Conservation (phyloP, 1,140 invertebrate genomes). For the Drosophila biarmipes region DNA sequence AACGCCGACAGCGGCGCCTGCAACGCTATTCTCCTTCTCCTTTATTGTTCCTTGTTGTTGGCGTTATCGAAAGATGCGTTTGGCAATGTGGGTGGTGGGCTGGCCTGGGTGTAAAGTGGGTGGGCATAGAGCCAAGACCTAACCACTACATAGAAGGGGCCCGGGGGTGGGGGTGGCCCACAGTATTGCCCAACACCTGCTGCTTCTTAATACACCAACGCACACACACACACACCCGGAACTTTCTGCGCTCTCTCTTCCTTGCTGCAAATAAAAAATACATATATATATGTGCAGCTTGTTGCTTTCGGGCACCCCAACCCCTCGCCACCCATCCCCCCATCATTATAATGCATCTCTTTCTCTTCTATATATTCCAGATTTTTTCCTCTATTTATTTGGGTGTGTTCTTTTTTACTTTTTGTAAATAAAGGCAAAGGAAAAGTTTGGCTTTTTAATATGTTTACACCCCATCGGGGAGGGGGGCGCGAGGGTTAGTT, state of each 20-base stretch:
- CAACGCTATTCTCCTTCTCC: conserved; percentile 33
- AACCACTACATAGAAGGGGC: conserved; percentile 52
- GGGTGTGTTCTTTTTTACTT: conserved; percentile 26
- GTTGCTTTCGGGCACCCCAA: conserved; percentile 41
- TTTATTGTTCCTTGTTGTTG: conserved; percentile 53
- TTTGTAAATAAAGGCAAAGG: conserved; percentile 53
- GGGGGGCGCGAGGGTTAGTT: neutral
- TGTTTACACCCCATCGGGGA: conserved; percentile 41
- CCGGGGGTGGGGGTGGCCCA: conserved; percentile 46
- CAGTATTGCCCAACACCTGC: conserved; percentile 76
- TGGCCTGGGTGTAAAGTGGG: neutral
- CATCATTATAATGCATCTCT: conserved; percentile 45
- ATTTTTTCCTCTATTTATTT: conserved; percentile 40
- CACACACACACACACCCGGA: conserved; percentile 33
- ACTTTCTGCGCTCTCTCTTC: conserved; percentile 37
- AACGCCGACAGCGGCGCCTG: conserved; percentile 36
- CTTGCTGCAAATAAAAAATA: conserved; percentile 2
- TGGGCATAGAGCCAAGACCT: neutral
- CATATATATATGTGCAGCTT: conserved; percentile 27
- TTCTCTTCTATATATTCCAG: conserved; percentile 51
- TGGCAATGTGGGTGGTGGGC: conserved; percentile 47
- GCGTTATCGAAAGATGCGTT: conserved; percentile 81
- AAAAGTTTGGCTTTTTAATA: conserved; percentile 62
- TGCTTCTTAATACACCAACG: conserved; percentile 61
- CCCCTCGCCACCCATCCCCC: neutral